Evolutionary conservation across 1,140 invertebrate genomes (phyloP).

Genomic region (Pemphigus obesinymphae): DNA sequence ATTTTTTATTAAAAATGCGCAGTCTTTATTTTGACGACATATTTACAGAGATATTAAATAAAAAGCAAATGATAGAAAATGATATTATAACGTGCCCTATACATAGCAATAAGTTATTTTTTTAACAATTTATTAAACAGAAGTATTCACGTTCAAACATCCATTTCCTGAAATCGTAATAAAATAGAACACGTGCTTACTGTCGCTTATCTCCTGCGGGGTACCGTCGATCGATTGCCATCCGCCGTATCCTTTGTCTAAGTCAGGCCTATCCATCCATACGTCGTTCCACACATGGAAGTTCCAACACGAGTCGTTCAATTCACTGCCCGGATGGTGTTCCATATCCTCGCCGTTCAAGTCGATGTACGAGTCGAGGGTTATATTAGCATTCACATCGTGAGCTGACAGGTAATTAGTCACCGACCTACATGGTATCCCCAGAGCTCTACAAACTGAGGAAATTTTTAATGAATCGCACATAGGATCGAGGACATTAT

Average conservation of each 20-base stretch:
- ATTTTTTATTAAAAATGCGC: too few relatives aligned
- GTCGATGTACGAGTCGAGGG: slow-evolving; percentile 61
- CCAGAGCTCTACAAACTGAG: slow-evolving; percentile 57
- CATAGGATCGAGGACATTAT: too few relatives aligned
- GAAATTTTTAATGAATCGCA: too few relatives aligned
- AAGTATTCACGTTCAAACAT: too few relatives aligned
- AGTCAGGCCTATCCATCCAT: slow-evolving; percentile 72
- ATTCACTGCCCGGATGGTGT: slow-evolving; percentile 56
- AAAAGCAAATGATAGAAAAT: too few relatives aligned
- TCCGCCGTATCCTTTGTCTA: slow-evolving; percentile 67
- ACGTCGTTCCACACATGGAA: slow-evolving; percentile 84
- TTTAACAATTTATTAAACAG: too few relatives aligned
- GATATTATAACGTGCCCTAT: too few relatives aligned
- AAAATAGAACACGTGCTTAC: too few relatives aligned
- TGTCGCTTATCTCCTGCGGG: slow-evolving; percentile 67
- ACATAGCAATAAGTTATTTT: too few relatives aligned
- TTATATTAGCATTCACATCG: slow-evolving; percentile 62
- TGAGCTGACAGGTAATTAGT: slow-evolving; percentile 76
- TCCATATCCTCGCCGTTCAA: slow-evolving; percentile 60
- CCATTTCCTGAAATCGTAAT: too few relatives aligned
- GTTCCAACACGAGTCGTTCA: slow-evolving; percentile 65
- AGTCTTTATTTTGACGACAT: too few relatives aligned
- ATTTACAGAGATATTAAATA: too few relatives aligned
- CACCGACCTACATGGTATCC: slow-evolving; percentile 67
- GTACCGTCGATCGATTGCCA: slow-evolving; percentile 77